Evolutionary conservation across 1,140 invertebrate genomes (phyloP), one percentile per base, ranked within the genome.

Genomic region (Drosophila azteca): DNA sequence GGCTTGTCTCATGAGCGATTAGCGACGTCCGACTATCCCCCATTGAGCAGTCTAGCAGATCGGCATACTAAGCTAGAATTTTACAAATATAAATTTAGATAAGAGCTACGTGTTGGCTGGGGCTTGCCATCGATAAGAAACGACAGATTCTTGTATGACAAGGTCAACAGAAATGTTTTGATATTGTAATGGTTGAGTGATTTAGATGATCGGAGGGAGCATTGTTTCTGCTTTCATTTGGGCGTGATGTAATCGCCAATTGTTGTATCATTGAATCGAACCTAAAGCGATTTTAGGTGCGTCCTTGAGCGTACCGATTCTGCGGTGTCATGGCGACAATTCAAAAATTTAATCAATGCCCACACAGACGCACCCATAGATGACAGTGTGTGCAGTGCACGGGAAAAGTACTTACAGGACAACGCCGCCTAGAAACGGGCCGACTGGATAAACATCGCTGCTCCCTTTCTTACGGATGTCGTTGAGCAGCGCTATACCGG

Each of bases 391-490:
- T 20, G 48, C 59, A 78, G 54, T 65, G 50, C 11, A 72, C 17
- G 78, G 45, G 51, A 22, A 6, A 55, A 31, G 35, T 50, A 88
- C 84, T 88, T 75, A 96, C 96, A 97, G 94, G 72, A 94, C 94
- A 80, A 95, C 79, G 91, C 95, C 95, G 45, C 95, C 95, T 44
- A 96, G 75, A 92, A 97, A 96, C 1, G 95, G 95, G 83, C 94
- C 94, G 29, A 95, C 91, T 52, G 94, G 93, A 59, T 94, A 92
- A 65, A 94, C 93, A 70, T 93, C 92, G 9, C 95, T 94, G 78
- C 92, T 93, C 26, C 93, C 93, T 81, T 95, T 94, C 72, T 94
- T 94, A 31, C 94, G 93, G 64, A 96, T 95, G 68, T 95, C 94
- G 78, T 93, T 94, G 83, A 95, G 95, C 20, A 96, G 93, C 77